Base-by-base conservation (phyloP, 2,797 vertebrate genomes). In the Acanthurus lineatus region DNA sequence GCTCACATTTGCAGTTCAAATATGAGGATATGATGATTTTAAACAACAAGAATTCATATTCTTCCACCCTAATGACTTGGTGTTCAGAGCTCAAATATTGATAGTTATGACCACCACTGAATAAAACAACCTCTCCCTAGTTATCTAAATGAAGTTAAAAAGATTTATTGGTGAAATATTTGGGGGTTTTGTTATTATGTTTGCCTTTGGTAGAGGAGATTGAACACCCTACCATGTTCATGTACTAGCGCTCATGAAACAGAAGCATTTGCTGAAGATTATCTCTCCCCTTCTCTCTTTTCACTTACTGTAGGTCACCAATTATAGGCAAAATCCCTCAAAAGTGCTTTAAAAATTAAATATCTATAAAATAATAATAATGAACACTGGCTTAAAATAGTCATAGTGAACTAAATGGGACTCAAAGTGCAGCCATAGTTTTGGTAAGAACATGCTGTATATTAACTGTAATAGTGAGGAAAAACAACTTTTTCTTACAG, bases 401-500 rank as follows among this genome's bases (percentile, higher is more conserved):
- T 44, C 9, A 5, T 5, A 47, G n/a, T n/a, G 2, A 52, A 19
- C 17, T 35, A 19, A 62, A 59, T 52, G 4, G 20, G 49, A 19
- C 25, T 59, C 14, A 47, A 15, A 53, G 12, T 20, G 19, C 20
- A 16, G 12, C 20, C 5, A 42, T 25, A 3, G 16, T 7, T 76
- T 54, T 32, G 9, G 9, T 40, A 38, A 48, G 9, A 40, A 40
- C 10, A 8, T 40, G 40, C 40, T 40, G 40, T 32, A 5, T n/a
- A 14, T 14, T 35, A 14, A 22, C 15, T 9, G n/a, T 20, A 16
- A 17, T 15, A 44, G 35, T 66, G 66, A 79, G 10, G 2, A 2
- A 20, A 40, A 6, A 49, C 9, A 32, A 14, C 9, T n/a, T 9
- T 44, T 22, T 77, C 44, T 52, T 40, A 2, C 83, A 99, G 98